phyloP scores from a whole-genome alignment of 2,888 invertebrate species.

The Coenonympha glycerion region DNA sequence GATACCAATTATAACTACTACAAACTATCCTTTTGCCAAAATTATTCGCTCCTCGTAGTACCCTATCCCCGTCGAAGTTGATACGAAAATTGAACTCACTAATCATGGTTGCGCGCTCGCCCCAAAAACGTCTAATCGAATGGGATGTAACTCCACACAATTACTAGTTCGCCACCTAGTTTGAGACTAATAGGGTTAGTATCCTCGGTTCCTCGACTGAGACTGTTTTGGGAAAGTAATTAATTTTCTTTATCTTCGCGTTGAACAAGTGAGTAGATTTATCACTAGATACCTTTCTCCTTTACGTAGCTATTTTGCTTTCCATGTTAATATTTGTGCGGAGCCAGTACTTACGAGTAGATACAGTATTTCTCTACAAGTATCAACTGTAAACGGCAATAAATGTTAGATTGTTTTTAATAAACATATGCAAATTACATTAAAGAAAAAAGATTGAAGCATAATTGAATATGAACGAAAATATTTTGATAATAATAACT shows the following conservation, averaged over 20 bases:
- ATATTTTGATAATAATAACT: no score
- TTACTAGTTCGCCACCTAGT: constrained; percentile 22
- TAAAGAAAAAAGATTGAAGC: no score
- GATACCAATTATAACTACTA: neutral
- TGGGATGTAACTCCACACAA: constrained; percentile 22
- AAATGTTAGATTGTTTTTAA: no score
- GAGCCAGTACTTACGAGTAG: no score
- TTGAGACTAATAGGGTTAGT: constrained; percentile 21
- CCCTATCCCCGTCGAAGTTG: neutral
- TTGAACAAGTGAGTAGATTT: neutral
- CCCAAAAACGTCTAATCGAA: constrained; percentile 25
- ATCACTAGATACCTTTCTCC: no score
- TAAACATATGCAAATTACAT: no score
- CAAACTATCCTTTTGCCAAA: neutral
- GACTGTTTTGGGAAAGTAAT: neutral
- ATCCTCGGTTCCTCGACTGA: neutral
- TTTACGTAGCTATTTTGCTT: no score
- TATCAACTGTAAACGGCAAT: no score
- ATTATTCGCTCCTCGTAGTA: neutral
- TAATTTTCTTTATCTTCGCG: neutral
- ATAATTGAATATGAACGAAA: no score
- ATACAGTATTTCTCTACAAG: no score
- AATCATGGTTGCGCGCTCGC: constrained; percentile 16
- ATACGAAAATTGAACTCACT: neutral
- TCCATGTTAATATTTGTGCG: no score